Percentiles rank a stretch among this genome's conserved stretches.
phyloP scores from a whole-genome alignment of 2,113 vertebrate species.

The Hoplias malabaricus region DNA sequence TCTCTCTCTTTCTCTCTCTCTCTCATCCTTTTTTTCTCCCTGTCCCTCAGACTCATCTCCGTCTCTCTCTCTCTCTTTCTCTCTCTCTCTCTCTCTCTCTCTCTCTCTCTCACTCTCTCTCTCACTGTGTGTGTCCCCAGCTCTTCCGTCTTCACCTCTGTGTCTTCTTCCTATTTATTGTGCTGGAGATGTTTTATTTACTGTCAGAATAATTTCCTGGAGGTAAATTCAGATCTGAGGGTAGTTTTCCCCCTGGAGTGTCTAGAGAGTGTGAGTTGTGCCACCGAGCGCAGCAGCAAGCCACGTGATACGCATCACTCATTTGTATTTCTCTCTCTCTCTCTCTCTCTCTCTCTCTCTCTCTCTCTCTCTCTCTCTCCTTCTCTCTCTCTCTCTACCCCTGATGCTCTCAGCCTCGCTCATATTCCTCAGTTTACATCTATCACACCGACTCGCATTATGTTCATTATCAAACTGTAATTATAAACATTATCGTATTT shows the following conservation, averaged over 20 bases:
- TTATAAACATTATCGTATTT: not conserved
- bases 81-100: slow-evolving; percentile 3
- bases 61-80: slow-evolving; percentile 16
- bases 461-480: not conserved
- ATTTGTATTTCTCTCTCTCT: slow-evolving; percentile 1
- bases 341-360: not conserved
- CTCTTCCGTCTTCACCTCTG: slow-evolving; percentile 25
- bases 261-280: slow-evolving; percentile 19
- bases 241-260: slow-evolving; percentile 30
- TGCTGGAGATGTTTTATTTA: slow-evolving; percentile 53
- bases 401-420: not conserved
- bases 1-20: slow-evolving; percentile 2
- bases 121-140: not conserved
- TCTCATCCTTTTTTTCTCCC: slow-evolving; percentile 2
- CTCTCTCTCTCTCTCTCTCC: not conserved
- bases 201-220: slow-evolving; percentile 51
- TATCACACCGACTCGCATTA: not conserved
- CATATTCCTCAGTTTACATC: not conserved
- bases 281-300: not conserved
- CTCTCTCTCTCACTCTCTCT: not conserved
- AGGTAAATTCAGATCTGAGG: slow-evolving; percentile 53
- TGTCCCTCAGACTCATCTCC: slow-evolving; percentile 9
- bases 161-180: slow-evolving; percentile 38
- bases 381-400: not conserved
- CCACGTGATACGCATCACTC: slow-evolving; percentile 6